These are phyloP conservation scores for Crenuchus spilurus DNA, from an alignment of 2,797 vertebrate genomes.

Conservation along the genomic window DNA sequence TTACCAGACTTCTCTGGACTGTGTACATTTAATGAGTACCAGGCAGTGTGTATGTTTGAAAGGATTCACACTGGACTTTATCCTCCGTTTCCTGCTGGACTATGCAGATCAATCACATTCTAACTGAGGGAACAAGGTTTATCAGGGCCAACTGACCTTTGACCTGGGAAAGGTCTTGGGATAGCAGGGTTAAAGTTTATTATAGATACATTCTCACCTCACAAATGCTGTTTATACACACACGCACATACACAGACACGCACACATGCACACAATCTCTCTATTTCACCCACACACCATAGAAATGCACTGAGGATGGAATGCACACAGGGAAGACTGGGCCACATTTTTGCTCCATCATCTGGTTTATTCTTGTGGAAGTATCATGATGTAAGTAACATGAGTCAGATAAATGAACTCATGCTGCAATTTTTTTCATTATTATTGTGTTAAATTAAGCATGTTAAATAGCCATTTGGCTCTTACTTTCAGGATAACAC, in stretches of 20 bases:
- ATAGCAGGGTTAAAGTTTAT: slow-evolving; percentile 68
- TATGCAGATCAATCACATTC: slow-evolving; percentile 66
- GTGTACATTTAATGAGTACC: slow-evolving; percentile 14
- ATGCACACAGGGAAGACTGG: too few species aligned
- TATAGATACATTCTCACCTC: slow-evolving; percentile 71
- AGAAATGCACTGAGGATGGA: neutral
- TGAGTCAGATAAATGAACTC: too few species aligned
- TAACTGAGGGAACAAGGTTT: slow-evolving; percentile 62
- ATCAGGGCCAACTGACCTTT: slow-evolving; percentile 65
- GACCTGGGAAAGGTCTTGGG: slow-evolving; percentile 62
- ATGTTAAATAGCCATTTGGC: too few species aligned
- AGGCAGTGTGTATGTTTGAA: slow-evolving; percentile 2
- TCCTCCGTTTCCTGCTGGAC: slow-evolving; percentile 60
- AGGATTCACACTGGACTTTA: slow-evolving; percentile 54
- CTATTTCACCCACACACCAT: too few species aligned
- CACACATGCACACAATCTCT: slow-evolving; percentile 31
- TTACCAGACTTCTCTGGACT: slow-evolving; percentile 38
- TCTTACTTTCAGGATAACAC: too few species aligned
- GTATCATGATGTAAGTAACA: too few species aligned
- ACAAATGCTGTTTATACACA: slow-evolving; percentile 28
- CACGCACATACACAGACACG: slow-evolving; percentile 10
- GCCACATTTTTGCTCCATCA: too few species aligned
- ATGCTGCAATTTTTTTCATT: too few species aligned
- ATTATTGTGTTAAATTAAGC: too few species aligned
- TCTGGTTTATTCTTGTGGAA: too few species aligned